phyloP scores from a whole-genome alignment of 2,888 invertebrate genomes.

The Lithophane semibrunnea region DNA sequence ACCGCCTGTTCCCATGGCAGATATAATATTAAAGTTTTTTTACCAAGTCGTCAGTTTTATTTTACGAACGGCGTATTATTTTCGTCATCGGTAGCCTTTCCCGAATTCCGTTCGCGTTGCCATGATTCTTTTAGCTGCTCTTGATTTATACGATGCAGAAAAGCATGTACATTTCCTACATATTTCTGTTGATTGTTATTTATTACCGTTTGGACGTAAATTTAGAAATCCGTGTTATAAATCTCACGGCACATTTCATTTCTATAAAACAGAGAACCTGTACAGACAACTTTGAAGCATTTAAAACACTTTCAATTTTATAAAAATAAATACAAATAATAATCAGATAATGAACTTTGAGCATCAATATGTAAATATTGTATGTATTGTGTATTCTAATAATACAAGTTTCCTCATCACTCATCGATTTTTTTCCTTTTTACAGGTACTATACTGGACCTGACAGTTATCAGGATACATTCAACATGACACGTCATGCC shows the following conservation, averaged over 20 bases:
- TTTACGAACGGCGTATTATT: conserved; percentile 55
- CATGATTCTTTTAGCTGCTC: conserved; percentile 49
- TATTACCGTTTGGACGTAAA: conserved; percentile 25
- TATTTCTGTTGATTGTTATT: conserved; percentile 38
- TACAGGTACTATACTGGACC: conserved; percentile 80
- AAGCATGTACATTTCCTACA: conserved; percentile 50
- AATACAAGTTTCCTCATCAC: conserved; percentile 40
- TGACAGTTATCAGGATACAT: conserved; percentile 71
- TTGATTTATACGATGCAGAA: conserved; percentile 59
- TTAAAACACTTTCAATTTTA: conserved; percentile 44
- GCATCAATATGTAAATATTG: background rate
- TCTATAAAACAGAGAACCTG: conserved; percentile 17
- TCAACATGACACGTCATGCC: conserved; percentile 71
- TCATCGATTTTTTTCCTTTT: conserved; percentile 68
- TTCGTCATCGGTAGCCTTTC: conserved; percentile 54
- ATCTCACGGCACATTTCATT: conserved; percentile 20
- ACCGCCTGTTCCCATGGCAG: conserved; percentile 74
- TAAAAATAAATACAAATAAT: conserved; percentile 3
- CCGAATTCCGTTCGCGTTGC: conserved; percentile 58
- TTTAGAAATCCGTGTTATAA: conserved; percentile 22
- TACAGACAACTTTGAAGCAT: conserved; percentile 3
- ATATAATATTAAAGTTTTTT: conserved; percentile 66
- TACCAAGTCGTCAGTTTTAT: conserved; percentile 63
- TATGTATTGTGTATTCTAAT: conserved; percentile 14
- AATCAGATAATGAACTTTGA: conserved; percentile 8